These are phyloP conservation scores for Ptychobarbus kaznakovi DNA, from an alignment of 2,797 vertebrate genomes.

Conservation along the genomic window DNA sequence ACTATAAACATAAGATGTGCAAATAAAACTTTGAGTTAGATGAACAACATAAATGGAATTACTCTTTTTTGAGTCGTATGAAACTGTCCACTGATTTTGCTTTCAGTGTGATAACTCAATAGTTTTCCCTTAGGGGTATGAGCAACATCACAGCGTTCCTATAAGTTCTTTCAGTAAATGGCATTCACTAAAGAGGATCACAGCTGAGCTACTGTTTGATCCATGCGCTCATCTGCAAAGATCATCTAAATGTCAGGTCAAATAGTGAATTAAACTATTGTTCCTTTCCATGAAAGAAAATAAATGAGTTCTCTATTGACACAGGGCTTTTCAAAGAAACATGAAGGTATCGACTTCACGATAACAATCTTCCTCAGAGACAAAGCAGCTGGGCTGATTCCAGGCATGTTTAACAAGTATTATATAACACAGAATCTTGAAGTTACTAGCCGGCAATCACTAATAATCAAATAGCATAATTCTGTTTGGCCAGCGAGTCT, in stretches of 20 bases:
- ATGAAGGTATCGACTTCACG: slow-evolving; percentile 33
- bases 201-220: slow-evolving; percentile 43
- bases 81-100: slow-evolving; percentile 1
- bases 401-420: slow-evolving; percentile 10
- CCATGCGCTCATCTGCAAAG: slow-evolving; percentile 39
- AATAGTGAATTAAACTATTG: slow-evolving; percentile 48
- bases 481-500: neutral
- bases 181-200: slow-evolving; percentile 41
- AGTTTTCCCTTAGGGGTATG: neutral
- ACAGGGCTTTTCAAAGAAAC: slow-evolving; percentile 44
- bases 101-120: neutral
- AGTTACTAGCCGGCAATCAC: neutral
- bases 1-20: neutral
- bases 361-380: slow-evolving; percentile 48
- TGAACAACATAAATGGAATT: neutral
- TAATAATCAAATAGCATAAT: neutral
- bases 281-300: slow-evolving; percentile 49
- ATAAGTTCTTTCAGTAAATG: slow-evolving; percentile 43
- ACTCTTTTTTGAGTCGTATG: neutral
- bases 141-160: slow-evolving; percentile 18
- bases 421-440: neutral
- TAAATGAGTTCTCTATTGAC: slow-evolving; percentile 45
- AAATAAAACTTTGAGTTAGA: neutral
- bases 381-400: slow-evolving; percentile 23
- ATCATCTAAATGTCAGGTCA: slow-evolving; percentile 43